Conservation (phyloP, 92 coral and sea anemone genomes). For the Epizoanthus stellaris region DNA sequence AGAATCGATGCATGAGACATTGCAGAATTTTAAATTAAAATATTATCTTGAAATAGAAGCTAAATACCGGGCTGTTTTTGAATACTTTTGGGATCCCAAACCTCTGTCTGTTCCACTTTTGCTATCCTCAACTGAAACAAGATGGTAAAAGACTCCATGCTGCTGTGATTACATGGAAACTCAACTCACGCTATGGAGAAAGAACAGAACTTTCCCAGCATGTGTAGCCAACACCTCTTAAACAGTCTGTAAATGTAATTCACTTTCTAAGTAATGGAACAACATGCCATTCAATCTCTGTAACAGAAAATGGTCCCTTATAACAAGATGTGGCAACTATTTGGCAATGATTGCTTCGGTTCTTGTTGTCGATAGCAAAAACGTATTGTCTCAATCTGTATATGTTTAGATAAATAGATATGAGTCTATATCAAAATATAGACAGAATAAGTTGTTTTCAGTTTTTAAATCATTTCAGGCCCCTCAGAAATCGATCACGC, state of each 20-base stretch:
- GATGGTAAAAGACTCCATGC: not conserved
- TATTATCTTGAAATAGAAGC: slow-evolving; percentile 15
- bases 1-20: not conserved
- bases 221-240: not conserved
- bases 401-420: slow-evolving; percentile 1
- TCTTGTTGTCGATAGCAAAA: not conserved
- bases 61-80: slow-evolving; percentile 1
- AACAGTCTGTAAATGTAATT: too few species aligned
- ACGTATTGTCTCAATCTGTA: not conserved
- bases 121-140: not conserved
- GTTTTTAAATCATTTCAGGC: not conserved
- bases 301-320: too few species aligned
- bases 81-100: slow-evolving; percentile 9
- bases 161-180: not conserved
- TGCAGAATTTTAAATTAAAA: slow-evolving; percentile 14
- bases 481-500: not conserved
- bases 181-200: slow-evolving; percentile 2
- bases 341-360: too few species aligned
- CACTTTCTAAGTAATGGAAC: too few species aligned
- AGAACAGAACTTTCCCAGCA: not conserved
- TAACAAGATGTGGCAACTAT: too few species aligned
- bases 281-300: too few species aligned
- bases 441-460: not conserved
- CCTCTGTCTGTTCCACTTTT: not conserved
- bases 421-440: not conserved